Base-by-base conservation (phyloP, 2,797 vertebrate species). In the Botia almorhae region DNA sequence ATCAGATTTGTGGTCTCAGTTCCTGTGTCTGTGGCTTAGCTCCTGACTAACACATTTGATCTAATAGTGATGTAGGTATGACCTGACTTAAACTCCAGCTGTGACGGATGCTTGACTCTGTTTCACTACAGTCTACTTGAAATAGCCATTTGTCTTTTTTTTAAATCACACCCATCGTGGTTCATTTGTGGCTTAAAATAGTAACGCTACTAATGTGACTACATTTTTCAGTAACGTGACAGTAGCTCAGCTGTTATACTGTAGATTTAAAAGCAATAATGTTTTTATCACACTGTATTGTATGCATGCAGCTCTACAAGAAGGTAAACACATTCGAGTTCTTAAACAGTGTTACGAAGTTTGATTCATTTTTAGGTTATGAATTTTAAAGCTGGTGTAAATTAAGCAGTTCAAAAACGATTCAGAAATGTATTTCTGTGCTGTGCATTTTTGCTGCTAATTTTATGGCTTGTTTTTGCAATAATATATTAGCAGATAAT, bases 1-100 rank as follows among this genome's bases (percentile, higher is more conserved):
- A 78, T 78, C 26, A 53, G 50, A 39, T 63, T 71, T 70, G 69
- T 71, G 76, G 46, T 78, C 46, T 56, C 29, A 21, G 1, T 69
- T 23, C 60, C 53, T 69, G 61, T 67, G 29, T 23, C 70, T 58
- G 4, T 72, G 23, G 67, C 51, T 71, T 58, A 77, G 64, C 67
- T 56, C 36, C 56, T 48, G 36, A 76, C 56, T 48, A 23, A 76
- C 74, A 36, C 23, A 1, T 70, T 56, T 71, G n/a, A 46, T 81
- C 65, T 69, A 55, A 75, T 65, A 36, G 43, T 60, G 50, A 43
- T 51, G 4, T 33, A 5, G 33, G 33, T 33, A 33, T 33, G 33
- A 33, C 33, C 33, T 33, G 33, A 3, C 33, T 33, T 33, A 33
- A 33, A 33, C 4, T 33, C 33, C 21, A 72, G 70, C 73, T 78